A percentile compares a stretch with the other conserved stretches of the same genome.
Conservation (phyloP, 92 coral and sea anemone species). For the Palythoa grandiflora region DNA sequence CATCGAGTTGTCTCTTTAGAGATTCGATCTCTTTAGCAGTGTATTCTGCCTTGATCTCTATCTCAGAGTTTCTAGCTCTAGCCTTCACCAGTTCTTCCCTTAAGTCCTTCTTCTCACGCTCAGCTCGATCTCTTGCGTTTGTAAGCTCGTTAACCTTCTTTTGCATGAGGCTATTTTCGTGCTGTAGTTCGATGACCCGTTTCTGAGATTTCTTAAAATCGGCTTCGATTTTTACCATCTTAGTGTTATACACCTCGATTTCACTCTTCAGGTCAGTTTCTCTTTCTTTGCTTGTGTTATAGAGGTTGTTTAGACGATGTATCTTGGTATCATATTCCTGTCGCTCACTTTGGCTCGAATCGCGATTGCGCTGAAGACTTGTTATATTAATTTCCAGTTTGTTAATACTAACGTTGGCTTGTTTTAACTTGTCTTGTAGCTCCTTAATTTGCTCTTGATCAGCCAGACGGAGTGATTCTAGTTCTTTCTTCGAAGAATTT, state of each 20-base stretch:
- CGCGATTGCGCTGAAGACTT: slow-evolving; percentile 74
- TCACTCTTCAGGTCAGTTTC: slow-evolving; percentile 89
- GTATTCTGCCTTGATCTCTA: slow-evolving; percentile 86
- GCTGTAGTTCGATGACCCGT: slow-evolving; percentile 82
- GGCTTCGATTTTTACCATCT: slow-evolving; percentile 70
- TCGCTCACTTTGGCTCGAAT: slow-evolving; percentile 76
- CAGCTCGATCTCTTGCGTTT: slow-evolving; percentile 71
- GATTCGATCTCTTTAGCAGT: slow-evolving; percentile 81
- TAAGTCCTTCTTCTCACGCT: slow-evolving; percentile 77
- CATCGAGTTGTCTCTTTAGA: slow-evolving; percentile 79
- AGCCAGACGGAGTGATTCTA: slow-evolving; percentile 81
- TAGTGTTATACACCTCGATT: slow-evolving; percentile 76
- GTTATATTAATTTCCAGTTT: slow-evolving; percentile 76
- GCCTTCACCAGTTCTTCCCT: slow-evolving; percentile 74
- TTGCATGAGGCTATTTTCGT: slow-evolving; percentile 71
- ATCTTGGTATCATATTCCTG: slow-evolving; percentile 76
- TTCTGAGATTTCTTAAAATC: slow-evolving; percentile 87
- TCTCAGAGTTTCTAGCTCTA: slow-evolving; percentile 72
- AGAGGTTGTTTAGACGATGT: slow-evolving; percentile 78
- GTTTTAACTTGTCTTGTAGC: slow-evolving; percentile 85
- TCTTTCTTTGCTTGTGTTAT: slow-evolving; percentile 85
- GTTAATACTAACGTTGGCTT: slow-evolving; percentile 72
- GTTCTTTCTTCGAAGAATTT: slow-evolving; percentile 78
- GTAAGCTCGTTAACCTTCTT: slow-evolving; percentile 76
- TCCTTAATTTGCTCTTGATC: slow-evolving; percentile 87